Evolutionary conservation across 2,113 vertebrate species (phyloP).

Genomic region (Orthonyx spaldingii): DNA sequence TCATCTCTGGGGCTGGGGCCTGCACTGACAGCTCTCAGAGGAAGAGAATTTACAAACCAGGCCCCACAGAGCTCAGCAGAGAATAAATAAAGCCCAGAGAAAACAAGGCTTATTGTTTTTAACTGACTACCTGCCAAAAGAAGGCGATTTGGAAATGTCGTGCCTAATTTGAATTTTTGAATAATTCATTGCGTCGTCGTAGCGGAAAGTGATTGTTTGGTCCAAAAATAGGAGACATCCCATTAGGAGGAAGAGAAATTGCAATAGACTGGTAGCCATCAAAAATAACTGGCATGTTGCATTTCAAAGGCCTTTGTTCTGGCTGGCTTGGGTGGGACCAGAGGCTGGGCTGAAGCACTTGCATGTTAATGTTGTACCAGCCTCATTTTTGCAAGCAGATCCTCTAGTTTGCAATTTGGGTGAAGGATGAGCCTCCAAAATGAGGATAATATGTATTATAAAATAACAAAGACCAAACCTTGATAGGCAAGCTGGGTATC

Average conservation of each 20-base stretch:
- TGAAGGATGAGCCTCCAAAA: neutral
- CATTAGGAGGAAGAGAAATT: conserved; percentile 37
- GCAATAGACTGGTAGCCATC: conserved; percentile 26
- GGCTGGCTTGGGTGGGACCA: neutral
- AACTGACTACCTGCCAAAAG: conserved; percentile 28
- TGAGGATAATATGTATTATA: neutral
- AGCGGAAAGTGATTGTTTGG: conserved; percentile 35
- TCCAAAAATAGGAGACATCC: conserved; percentile 47
- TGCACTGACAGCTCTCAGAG: neutral
- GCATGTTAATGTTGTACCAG: neutral
- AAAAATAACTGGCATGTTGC: neutral
- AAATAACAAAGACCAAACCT: neutral
- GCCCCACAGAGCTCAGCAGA: neutral
- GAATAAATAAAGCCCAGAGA: neutral
- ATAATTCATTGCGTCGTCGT: conserved; percentile 38
- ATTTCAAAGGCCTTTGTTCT: conserved; percentile 25
- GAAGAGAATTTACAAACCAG: neutral
- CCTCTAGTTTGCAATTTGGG: neutral
- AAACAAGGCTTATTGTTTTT: neutral
- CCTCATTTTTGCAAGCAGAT: neutral
- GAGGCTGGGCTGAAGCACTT: neutral
- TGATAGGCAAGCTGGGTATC: neutral
- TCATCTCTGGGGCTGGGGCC: neutral
- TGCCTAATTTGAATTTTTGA: conserved; percentile 49
- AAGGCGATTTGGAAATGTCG: conserved; percentile 30